Evolutionary conservation across 2,113 vertebrate genomes (phyloP).

Genomic region (Hassar affinis): DNA sequence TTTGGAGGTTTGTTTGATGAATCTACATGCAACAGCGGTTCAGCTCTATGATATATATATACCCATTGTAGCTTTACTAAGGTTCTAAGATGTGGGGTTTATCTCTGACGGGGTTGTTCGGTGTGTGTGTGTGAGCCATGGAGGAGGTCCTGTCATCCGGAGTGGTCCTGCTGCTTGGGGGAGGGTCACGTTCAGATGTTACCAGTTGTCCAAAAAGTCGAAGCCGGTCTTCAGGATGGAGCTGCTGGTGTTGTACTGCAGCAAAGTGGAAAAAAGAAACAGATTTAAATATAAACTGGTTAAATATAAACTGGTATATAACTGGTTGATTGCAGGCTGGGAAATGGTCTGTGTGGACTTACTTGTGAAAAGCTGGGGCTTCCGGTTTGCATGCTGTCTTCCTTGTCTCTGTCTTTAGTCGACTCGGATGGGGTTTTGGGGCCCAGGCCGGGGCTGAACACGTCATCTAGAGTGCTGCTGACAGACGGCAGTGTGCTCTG

Average conservation of each 20-base stretch:
- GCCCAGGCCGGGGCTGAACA: constrained; percentile 68
- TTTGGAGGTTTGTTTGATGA: too few relatives aligned
- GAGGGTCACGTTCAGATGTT: constrained; percentile 59
- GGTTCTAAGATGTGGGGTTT: constrained; percentile 2
- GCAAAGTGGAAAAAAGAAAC: background rate
- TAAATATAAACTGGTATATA: too few relatives aligned
- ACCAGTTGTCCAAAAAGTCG: constrained; percentile 99
- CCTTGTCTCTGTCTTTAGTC: constrained; percentile 60
- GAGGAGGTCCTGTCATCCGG: constrained; percentile 37
- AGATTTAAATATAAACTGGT: too few relatives aligned
- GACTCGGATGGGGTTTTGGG: constrained; percentile 56
- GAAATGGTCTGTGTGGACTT: constrained; percentile 25
- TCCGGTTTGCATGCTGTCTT: constrained; percentile 59
- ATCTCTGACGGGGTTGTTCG: background rate
- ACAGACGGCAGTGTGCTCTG: constrained; percentile 72
- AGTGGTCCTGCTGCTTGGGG: constrained; percentile 39
- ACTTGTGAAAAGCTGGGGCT: constrained; percentile 81
- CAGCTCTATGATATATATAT: constrained; percentile 3
- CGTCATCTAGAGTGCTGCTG: constrained; percentile 69
- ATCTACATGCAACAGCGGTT: background rate
- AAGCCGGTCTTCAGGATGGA: constrained; percentile 95
- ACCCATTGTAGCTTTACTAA: constrained; percentile 33
- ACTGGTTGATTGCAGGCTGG: background rate
- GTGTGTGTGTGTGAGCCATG: background rate
- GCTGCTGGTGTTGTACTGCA: constrained; percentile 85